Evolutionary conservation across 1,140 invertebrate species (phyloP).

Genomic region (Pollicipes pollicipes): DNA sequence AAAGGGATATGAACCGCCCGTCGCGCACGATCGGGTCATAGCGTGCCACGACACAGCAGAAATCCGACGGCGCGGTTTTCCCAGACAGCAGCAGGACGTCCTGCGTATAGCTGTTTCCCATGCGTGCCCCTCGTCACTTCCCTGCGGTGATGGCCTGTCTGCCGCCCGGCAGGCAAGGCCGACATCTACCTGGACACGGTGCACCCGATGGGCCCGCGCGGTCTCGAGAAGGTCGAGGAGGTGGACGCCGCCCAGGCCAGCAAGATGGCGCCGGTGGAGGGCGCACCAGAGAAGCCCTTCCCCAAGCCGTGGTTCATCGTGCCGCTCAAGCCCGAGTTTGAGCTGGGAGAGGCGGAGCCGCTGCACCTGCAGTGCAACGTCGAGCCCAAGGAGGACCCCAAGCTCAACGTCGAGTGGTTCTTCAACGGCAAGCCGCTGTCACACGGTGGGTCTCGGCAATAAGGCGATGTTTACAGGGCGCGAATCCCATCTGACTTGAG

Average conservation of each 20-base stretch:
- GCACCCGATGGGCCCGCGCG: constrained; percentile 67
- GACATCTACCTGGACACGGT: constrained; percentile 62
- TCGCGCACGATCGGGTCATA: no score
- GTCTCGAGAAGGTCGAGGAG: constrained; percentile 52
- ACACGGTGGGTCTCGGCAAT: constrained; percentile 67
- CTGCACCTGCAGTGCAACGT: constrained; percentile 83
- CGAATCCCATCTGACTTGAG: no score
- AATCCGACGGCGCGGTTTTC: no score
- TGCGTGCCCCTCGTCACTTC: no score
- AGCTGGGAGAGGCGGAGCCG: constrained; percentile 71
- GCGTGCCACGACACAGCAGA: no score
- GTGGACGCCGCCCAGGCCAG: background rate
- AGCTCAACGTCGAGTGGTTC: constrained; percentile 85
- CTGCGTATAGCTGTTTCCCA: no score
- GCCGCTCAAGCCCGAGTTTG: constrained; percentile 58
- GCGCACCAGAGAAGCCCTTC: constrained; percentile 48
- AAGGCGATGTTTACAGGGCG: constrained; percentile 73
- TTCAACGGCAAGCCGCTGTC: constrained; percentile 47
- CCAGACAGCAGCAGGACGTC: no score
- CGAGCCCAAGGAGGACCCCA: constrained; percentile 89
- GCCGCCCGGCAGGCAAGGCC: constrained; percentile 32
- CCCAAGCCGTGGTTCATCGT: constrained; percentile 74
- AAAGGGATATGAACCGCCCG: no score
- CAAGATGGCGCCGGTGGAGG: constrained; percentile 40
- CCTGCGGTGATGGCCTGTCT: no score